These are phyloP conservation scores for Oriolus oriolus DNA, from an alignment of 2,113 vertebrate genomes.

Conservation along the genomic window DNA sequence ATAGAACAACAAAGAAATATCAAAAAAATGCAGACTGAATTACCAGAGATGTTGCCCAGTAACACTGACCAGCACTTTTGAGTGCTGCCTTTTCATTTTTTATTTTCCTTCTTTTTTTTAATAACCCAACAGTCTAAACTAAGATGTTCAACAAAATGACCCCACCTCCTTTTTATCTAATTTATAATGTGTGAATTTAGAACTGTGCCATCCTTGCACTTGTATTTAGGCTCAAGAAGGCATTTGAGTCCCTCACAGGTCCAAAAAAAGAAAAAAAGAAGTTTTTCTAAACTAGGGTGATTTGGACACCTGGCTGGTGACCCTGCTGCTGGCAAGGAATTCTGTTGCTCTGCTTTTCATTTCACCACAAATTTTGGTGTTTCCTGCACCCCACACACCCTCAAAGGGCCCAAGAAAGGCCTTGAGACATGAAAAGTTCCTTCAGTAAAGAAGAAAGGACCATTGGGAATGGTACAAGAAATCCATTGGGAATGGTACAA, in stretches of 20 bases:
- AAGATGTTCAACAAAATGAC: not conserved
- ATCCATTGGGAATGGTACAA: not conserved
- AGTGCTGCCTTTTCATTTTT: not conserved
- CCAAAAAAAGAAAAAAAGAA: not conserved
- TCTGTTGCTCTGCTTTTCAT: not conserved
- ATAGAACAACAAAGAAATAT: not conserved
- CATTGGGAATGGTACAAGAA: not conserved
- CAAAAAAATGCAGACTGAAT: rapidly evolving
- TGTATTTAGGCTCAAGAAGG: not conserved
- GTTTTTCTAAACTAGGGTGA: not conserved
- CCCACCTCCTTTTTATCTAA: not conserved
- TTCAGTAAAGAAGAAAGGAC: not conserved
- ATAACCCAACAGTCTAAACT: not conserved
- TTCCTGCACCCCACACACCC: not conserved
- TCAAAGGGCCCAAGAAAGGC: too few species aligned
- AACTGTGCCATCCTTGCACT: not conserved
- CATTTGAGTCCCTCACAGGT: not conserved
- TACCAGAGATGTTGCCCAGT: too few species aligned
- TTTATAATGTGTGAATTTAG: not conserved
- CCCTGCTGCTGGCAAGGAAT: not conserved
- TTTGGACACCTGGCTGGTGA: not conserved
- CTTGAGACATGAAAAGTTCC: not conserved
- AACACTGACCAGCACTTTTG: not conserved
- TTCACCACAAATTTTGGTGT: not conserved
- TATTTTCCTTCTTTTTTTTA: not conserved